These are phyloP conservation scores for Aethes cnicana DNA, from an alignment of 2,888 invertebrate genomes.

Conservation along the genomic window DNA sequence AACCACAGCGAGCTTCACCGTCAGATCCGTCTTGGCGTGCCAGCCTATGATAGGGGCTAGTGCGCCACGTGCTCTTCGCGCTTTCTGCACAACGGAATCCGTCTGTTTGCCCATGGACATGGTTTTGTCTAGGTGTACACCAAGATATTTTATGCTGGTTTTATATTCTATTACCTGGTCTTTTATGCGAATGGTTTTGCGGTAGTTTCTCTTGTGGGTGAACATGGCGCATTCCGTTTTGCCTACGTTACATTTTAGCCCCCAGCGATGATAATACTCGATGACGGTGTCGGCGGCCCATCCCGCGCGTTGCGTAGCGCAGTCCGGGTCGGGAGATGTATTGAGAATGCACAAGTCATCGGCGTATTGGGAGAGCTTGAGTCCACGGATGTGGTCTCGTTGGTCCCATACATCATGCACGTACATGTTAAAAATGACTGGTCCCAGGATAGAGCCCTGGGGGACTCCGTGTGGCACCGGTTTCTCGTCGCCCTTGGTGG, in stretches of 20 bases:
- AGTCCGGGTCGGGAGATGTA: too few species aligned
- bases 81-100: background rate
- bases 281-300: background rate
- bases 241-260: background rate
- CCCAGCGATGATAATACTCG: background rate
- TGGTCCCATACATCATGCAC: background rate
- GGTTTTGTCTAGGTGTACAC: too few species aligned
- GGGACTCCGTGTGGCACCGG: background rate
- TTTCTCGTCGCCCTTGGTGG: background rate
- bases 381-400: background rate
- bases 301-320: too few species aligned
- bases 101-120: conserved; percentile 8
- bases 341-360: too few species aligned
- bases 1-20: conserved; percentile 14
- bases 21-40: conserved; percentile 19
- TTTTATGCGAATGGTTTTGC: too few species aligned
- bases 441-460: too few species aligned
- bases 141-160: too few species aligned
- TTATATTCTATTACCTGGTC: too few species aligned
- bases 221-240: conserved; percentile 2
- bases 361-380: too few species aligned
- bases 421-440: too few species aligned
- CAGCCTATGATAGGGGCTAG: conserved; percentile 18
- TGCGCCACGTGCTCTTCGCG: conserved; percentile 7
- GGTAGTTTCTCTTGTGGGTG: too few species aligned